Evolutionary conservation across 2,113 vertebrate species (phyloP).

Genomic region (Sterna hirundo): DNA sequence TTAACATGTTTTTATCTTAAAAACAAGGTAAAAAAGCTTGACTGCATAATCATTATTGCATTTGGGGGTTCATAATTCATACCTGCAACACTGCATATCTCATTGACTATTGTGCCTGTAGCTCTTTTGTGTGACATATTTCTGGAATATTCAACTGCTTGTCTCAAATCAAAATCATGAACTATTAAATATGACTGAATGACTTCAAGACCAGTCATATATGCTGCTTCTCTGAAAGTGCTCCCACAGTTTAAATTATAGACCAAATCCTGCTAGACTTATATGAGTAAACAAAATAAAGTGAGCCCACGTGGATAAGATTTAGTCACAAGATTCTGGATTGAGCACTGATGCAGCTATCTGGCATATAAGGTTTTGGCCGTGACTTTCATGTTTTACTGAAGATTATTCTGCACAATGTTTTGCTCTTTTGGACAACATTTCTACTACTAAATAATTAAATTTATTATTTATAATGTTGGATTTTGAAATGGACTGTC

Average conservation of each 20-base stretch:
- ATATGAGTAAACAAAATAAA: neutral
- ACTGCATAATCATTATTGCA: neutral
- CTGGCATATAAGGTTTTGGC: neutral
- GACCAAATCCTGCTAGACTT: neutral
- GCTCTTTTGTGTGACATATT: constrained; percentile 13
- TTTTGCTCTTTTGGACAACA: neutral
- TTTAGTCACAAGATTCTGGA: neutral
- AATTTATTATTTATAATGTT: neutral
- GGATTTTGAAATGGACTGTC: neutral
- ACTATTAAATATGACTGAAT: neutral
- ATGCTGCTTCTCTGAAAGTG: neutral
- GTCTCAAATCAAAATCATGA: neutral
- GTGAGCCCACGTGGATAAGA: neutral
- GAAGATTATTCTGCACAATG: neutral
- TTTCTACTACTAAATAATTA: neutral
- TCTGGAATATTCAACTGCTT: neutral
- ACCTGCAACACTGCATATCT: neutral
- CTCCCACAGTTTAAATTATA: neutral
- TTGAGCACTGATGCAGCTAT: neutral
- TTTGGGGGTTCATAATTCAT: constrained; percentile 6
- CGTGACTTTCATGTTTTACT: neutral
- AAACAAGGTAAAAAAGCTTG: constrained; percentile 30
- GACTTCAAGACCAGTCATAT: neutral
- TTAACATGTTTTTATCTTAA: constrained; percentile 39
- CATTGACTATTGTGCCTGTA: neutral